These are phyloP conservation scores for Tenthredo livida DNA, from an alignment of 2,888 invertebrate genomes.

Conservation along the genomic window DNA sequence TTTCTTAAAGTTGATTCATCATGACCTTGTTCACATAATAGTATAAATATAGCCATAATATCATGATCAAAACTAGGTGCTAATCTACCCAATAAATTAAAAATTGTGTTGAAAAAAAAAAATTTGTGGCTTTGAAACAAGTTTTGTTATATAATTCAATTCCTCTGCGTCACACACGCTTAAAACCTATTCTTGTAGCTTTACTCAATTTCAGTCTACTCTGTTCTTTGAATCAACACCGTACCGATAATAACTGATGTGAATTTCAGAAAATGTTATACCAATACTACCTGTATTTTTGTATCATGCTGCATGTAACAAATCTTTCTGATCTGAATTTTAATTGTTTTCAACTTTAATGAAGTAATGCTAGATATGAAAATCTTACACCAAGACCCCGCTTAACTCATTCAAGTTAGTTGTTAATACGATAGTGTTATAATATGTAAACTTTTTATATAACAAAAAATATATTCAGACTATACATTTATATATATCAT, in stretches of 20 bases:
- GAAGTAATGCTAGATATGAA: not conserved
- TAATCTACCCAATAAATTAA: constrained; percentile 25
- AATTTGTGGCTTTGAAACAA: not conserved
- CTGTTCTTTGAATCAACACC: not conserved
- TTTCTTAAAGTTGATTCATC: not conserved
- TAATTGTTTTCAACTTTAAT: constrained; percentile 9
- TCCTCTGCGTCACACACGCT: not conserved
- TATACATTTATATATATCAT: constrained; percentile 41
- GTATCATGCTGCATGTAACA: not conserved
- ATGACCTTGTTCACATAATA: not conserved
- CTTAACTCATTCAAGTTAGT: constrained; percentile 36
- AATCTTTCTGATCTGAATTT: not conserved
- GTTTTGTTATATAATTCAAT: constrained; percentile 4
- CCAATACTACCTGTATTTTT: not conserved
- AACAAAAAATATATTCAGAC: constrained; percentile 45
- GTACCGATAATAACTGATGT: not conserved
- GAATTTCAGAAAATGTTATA: not conserved
- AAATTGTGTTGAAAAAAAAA: not conserved
- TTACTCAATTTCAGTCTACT: not conserved
- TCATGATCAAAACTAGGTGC: constrained; percentile 7
- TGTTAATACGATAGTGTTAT: constrained; percentile 49
- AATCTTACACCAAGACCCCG: not conserved
- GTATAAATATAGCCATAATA: constrained; percentile 17
- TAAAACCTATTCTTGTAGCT: not conserved
- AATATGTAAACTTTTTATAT: constrained; percentile 51